Evolutionary conservation across 1,140 invertebrate species (phyloP).

Genomic region (Carcinoscorpius rotundicauda): DNA sequence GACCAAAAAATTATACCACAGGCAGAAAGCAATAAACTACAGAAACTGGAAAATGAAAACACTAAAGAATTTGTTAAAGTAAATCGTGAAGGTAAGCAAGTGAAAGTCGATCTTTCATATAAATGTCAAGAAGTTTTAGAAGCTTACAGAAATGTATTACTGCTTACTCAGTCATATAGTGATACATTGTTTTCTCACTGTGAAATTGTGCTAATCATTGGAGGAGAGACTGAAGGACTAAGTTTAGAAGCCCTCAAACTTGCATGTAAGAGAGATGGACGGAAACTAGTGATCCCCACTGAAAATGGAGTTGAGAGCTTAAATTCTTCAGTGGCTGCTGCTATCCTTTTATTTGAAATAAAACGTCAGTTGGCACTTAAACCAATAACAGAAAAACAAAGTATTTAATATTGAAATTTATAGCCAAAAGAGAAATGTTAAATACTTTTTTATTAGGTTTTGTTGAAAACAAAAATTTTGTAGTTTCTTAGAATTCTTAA

Average conservation of each 20-base stretch:
- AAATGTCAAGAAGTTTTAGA: conserved; percentile 9
- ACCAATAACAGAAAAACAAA: no score
- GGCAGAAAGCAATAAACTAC: conserved; percentile 32
- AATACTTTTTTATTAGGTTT: no score
- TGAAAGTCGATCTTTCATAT: conserved; percentile 13
- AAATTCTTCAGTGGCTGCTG: conserved; percentile 64
- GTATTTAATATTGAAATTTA: no score
- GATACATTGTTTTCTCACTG: conserved; percentile 2
- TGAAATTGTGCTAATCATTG: conserved; percentile 52
- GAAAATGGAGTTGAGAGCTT: conserved; percentile 66
- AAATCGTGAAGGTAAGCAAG: conserved; percentile 17
- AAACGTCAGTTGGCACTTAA: conserved; percentile 45
- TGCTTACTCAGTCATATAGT: conserved; percentile 31
- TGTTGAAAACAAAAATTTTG: no score
- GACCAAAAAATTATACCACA: conserved; percentile 33
- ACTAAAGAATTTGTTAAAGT: conserved; percentile 24
- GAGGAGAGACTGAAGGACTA: conserved; percentile 78
- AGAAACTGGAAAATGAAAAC: conserved; percentile 30
- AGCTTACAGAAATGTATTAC: conserved; percentile 20
- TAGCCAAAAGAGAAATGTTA: no score
- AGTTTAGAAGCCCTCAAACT: conserved; percentile 51
- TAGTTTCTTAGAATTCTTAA: no score
- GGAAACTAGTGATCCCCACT: conserved; percentile 50
- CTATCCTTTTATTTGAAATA: conserved; percentile 74
- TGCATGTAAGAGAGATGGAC: conserved; percentile 38